Conservation (phyloP, 2,797 vertebrate genomes). For the Poeciliopsis presidionis region DNA sequence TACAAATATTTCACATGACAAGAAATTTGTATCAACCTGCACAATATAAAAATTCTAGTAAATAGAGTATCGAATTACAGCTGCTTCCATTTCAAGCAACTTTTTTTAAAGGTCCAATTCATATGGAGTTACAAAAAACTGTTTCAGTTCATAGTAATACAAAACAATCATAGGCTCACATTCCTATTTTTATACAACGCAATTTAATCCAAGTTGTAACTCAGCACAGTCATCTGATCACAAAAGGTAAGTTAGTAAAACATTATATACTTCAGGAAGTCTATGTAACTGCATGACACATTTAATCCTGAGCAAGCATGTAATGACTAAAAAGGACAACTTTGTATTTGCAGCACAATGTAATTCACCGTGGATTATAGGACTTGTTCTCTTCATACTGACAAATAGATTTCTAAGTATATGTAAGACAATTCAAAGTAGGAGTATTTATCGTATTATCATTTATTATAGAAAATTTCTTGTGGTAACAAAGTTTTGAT, state of each 20-base stretch:
- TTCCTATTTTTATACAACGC: neutral
- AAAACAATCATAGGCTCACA: neutral
- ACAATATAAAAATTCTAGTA: neutral
- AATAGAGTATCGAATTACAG: neutral
- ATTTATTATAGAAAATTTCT: no score
- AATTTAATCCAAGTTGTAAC: neutral
- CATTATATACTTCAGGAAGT: neutral
- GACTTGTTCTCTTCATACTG: neutral
- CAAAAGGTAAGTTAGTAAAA: neutral
- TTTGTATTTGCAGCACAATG: no score
- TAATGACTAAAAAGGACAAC: neutral
- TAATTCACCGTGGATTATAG: no score
- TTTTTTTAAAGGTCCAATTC: neutral
- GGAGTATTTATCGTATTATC: no score
- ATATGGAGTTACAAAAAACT: neutral
- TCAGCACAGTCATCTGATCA: neutral
- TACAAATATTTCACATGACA: neutral
- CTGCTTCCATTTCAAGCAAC: neutral
- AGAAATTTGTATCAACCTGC: neutral
- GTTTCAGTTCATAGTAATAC: neutral
- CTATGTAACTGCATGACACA: neutral
- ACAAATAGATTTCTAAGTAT: neutral
- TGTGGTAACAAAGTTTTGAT: no score
- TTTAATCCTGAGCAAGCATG: neutral
- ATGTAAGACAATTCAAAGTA: neutral